Percentiles rank a stretch among this genome's conserved stretches.
These are phyloP conservation scores for Napeogenes sylphis DNA, from an alignment of 2,888 invertebrate species.

Conservation along the genomic window DNA sequence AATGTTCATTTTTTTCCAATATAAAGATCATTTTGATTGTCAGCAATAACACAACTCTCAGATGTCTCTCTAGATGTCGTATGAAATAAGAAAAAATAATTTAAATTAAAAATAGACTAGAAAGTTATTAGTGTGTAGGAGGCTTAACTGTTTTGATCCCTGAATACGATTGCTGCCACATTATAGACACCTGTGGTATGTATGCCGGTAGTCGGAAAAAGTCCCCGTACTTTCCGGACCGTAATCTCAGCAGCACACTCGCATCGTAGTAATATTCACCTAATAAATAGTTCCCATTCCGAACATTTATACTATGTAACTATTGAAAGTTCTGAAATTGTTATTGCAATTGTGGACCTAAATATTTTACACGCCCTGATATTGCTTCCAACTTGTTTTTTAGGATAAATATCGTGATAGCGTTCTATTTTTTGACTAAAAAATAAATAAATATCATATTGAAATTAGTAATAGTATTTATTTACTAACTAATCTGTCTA, in stretches of 20 bases:
- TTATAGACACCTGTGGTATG: constrained; percentile 67
- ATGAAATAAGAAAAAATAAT: no score
- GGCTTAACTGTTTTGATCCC: constrained; percentile 32
- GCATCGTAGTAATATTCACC: constrained; percentile 63
- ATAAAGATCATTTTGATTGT: no score
- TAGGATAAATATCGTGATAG: constrained; percentile 19
- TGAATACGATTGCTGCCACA: constrained; percentile 59
- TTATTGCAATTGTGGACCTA: constrained; percentile 57
- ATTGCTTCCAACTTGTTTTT: constrained; percentile 36
- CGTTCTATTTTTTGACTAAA: not conserved
- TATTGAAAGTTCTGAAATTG: constrained; percentile 57
- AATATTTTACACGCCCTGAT: constrained; percentile 49
- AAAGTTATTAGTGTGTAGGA: not conserved
- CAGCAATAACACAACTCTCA: no score
- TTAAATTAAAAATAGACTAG: no score
- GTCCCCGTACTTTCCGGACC: constrained; percentile 45
- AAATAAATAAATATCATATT: not conserved
- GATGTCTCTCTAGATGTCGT: no score
- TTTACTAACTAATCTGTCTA: not conserved
- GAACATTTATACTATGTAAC: constrained; percentile 49
- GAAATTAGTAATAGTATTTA: not conserved
- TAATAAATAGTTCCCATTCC: constrained; percentile 67
- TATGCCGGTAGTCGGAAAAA: constrained; percentile 51
- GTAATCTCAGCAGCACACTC: constrained; percentile 58
- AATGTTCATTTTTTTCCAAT: no score